These are phyloP conservation scores for Eucera pruinosa DNA, from an alignment of 2,888 invertebrate genomes.

Conservation along the genomic window DNA sequence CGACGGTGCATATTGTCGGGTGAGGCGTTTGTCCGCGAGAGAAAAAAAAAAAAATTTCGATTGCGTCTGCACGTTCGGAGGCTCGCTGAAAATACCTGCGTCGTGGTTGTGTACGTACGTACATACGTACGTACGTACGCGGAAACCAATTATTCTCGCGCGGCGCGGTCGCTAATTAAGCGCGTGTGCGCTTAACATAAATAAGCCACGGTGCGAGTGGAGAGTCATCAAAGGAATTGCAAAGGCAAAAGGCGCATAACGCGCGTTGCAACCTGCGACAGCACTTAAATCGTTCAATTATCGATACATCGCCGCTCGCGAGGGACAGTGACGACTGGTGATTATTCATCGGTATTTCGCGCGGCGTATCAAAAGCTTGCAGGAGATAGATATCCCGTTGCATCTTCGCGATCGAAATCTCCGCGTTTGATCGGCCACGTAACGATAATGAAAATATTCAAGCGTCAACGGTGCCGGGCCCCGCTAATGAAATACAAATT, in stretches of 20 bases:
- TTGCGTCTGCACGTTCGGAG: too few species aligned
- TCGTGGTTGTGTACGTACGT: too few species aligned
- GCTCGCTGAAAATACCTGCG: too few species aligned
- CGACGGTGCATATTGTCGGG: too few species aligned
- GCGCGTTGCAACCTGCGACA: constrained; percentile 35
- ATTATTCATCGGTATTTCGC: constrained; percentile 38
- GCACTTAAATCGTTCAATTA: constrained; percentile 59
- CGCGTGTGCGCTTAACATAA: constrained; percentile 56
- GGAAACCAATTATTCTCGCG: constrained; percentile 72
- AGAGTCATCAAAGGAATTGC: constrained; percentile 46
- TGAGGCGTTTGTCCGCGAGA: too few species aligned
- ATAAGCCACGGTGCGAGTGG: constrained; percentile 49
- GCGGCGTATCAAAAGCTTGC: too few species aligned
- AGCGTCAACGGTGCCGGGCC: constrained; percentile 29
- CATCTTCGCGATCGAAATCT: too few species aligned
- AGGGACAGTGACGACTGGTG: constrained; percentile 1
- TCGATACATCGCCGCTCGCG: constrained; percentile 39
- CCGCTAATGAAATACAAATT: constrained; percentile 51
- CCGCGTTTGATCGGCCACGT: constrained; percentile 46
- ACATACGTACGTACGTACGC: too few species aligned
- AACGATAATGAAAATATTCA: constrained; percentile 49
- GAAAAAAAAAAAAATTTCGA: too few species aligned
- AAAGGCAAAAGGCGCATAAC: constrained; percentile 49
- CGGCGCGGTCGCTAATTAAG: constrained; percentile 65
- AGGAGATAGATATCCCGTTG: too few species aligned